A percentile compares a stretch with the other conserved stretches of the same genome.
Evolutionary conservation across 2,797 vertebrate species (phyloP).

Genomic region (Cetoscarus ocellatus): DNA sequence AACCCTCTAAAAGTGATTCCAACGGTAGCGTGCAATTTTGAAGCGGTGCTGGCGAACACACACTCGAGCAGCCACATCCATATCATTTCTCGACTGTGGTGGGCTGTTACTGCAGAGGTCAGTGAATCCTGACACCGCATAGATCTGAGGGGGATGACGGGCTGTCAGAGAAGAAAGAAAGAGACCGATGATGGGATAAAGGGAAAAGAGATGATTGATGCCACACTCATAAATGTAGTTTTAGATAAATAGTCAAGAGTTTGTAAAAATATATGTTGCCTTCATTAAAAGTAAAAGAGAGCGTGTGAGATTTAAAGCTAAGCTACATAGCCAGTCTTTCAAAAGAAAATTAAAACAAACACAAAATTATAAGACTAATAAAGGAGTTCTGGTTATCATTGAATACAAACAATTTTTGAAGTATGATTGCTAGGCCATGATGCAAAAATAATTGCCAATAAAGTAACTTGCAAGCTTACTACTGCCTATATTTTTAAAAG

Average conservation of each 20-base stretch:
- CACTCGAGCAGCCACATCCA: slow-evolving; percentile 52
- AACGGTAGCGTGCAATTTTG: slow-evolving; percentile 56
- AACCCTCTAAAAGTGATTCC: slow-evolving; percentile 34
- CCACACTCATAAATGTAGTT: background rate
- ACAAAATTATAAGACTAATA: no score
- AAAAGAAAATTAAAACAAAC: no score
- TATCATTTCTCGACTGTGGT: slow-evolving; percentile 61
- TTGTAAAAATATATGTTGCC: background rate
- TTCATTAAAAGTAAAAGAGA: background rate
- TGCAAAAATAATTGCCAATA: no score
- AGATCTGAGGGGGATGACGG: slow-evolving; percentile 40
- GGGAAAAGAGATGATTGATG: slow-evolving; percentile 17
- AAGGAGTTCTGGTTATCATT: no score
- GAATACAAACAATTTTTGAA: no score
- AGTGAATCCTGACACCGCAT: slow-evolving; percentile 60
- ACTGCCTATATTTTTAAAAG: no score
- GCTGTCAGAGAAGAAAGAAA: slow-evolving; percentile 20
- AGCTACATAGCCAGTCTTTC: no score
- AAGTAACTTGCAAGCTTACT: no score
- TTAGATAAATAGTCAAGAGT: background rate
- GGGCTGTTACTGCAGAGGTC: slow-evolving; percentile 62
- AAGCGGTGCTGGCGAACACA: slow-evolving; percentile 43
- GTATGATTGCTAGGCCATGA: no score
- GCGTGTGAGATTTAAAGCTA: background rate
- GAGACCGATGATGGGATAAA: slow-evolving; percentile 20